Evolutionary conservation across 2,113 vertebrate genomes (phyloP), one percentile per base, ranked within the genome.

Genomic region (Gallinago paraguaiae): DNA sequence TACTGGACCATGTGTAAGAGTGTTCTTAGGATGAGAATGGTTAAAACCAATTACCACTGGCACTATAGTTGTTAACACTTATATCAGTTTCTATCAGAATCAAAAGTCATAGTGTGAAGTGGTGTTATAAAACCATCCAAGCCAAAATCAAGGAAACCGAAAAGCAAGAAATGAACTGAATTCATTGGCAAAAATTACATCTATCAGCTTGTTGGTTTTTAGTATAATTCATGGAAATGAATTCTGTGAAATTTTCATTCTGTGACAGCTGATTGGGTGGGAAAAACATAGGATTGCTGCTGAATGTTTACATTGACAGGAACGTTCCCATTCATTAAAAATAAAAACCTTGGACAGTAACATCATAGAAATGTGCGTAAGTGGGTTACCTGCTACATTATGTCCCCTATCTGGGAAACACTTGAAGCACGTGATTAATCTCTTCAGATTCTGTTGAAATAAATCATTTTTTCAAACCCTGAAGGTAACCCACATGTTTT

Each of bases 301-400:
- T 90, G 78, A 88, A 63, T 79, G 80, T 86, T 90, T 95, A 56
- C 67, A 80, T 54, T 93, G 75, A 86, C 57, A 88, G 48, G 61
- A 96, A 80, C 80, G 68, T 93, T 94, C 88, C 56, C 15, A 31
- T 90, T 92, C 1, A 3, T 77, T 88, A 93, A 90, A 95, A 93
- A 90, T 94, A 84, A 93, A 85, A 88, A n/a, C 35, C 45, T 82
- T 92, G 88, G 84, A 70, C 39, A 31, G 53, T 71, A 63, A 50
- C 43, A 74, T 50, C 39, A 51, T n/a, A 74, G 59, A 56, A 83
- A 83, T 70, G 43, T 50, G 35, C 95, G 14, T 68, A 50, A 13
- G 50, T 83, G 65, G 56, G 48, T 88, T 92, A 93, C 60, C 76
- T 94, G 68, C 60, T 75, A 24, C 45, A 18, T 80, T 88, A 68